phyloP scores from a whole-genome alignment of 37 sponge, comb jelly and placozoan genomes.

The Chondrilla cf. caribensis region DNA sequence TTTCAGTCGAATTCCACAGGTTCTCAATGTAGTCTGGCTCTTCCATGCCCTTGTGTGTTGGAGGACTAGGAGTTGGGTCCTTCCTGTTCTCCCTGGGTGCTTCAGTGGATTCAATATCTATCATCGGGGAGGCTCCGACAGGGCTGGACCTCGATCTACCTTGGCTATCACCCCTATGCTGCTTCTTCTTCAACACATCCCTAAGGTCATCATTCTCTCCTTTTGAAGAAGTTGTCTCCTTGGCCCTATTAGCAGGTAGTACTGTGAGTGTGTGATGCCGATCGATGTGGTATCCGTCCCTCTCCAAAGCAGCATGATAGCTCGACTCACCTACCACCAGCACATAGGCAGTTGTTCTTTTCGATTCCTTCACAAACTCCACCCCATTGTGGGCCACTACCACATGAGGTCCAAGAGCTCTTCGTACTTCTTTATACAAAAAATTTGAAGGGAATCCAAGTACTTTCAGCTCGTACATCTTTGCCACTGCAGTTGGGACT shows the following conservation, averaged over 20 bases:
- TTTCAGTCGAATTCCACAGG: too few species aligned
- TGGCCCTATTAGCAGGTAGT: not conserved
- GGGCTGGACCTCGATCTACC: too few species aligned
- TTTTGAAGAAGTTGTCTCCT: not conserved
- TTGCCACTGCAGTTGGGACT: not conserved
- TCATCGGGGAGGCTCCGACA: too few species aligned
- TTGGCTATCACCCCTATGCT: too few species aligned
- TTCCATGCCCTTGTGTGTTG: too few species aligned
- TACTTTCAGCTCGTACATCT: conserved; percentile 36
- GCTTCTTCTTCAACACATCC: not conserved
- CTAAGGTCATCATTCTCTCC: not conserved
- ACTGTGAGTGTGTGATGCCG: conserved; percentile 5
- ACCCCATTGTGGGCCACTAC: conserved; percentile 37
- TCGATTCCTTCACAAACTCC: conserved; percentile 28
- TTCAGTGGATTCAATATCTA: too few species aligned
- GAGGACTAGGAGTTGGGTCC: too few species aligned
- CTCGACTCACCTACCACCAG: conserved; percentile 31
- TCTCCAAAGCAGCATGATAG: conserved; percentile 36
- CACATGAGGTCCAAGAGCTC: conserved; percentile 33
- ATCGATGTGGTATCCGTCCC: conserved; percentile 34
- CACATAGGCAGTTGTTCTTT: conserved; percentile 22
- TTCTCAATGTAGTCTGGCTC: too few species aligned
- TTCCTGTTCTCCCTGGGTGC: too few species aligned
- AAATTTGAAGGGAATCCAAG: conserved; percentile 43
- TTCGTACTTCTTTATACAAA: conserved; percentile 58